Base-by-base conservation (phyloP, 2,113 vertebrate genomes). In the Caranx melampygus region DNA sequence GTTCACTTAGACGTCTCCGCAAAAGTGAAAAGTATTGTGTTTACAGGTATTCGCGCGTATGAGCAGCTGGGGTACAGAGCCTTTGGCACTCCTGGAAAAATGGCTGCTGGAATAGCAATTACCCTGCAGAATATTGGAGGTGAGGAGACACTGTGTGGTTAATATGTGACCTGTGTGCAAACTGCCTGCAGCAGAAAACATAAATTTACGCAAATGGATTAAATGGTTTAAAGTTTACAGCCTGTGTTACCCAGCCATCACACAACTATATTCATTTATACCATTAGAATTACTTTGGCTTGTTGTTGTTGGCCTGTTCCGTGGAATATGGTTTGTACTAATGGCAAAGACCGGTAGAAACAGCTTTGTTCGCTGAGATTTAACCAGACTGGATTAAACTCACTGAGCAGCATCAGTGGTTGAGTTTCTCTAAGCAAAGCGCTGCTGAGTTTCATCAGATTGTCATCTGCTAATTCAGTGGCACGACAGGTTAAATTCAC, bases 61-160 rank as follows among this genome's bases (percentile, higher is more conserved):
- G 98, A 99, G 82, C 96, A 99, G 92, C 93, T 99, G 88, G 98
- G 98, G 26, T 96, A 95, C 84, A 96, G 97, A 67, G 98, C 98
- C 58, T 99, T 99, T 0, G 98, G 98, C 75, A 98, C 96, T 0
- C 96, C 98, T 0, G 98, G 98, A 14, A 99, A 99, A 93, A 90
- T 99, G 95, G 97, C 96, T 0, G 98, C 98, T 0, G 98, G 96
- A 6, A 90, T 98, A 0, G 98, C 98, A 35, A 99, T 99, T 89
- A 98, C 96, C 0, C 94, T 99, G 63, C 98, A 99, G 94, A 99
- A 99, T 85, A 98, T 99, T 0, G 98, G 98, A 95, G 97, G 98
- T 99, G 83, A 91, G 91, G 66, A 72, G 34, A 18, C 2, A 44
- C 2, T 47, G 21, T 33, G 16, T 42, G 31, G 64, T 40, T 57